phyloP scores from a whole-genome alignment of 2,797 vertebrate genomes.

The Eutrigla gurnardus region DNA sequence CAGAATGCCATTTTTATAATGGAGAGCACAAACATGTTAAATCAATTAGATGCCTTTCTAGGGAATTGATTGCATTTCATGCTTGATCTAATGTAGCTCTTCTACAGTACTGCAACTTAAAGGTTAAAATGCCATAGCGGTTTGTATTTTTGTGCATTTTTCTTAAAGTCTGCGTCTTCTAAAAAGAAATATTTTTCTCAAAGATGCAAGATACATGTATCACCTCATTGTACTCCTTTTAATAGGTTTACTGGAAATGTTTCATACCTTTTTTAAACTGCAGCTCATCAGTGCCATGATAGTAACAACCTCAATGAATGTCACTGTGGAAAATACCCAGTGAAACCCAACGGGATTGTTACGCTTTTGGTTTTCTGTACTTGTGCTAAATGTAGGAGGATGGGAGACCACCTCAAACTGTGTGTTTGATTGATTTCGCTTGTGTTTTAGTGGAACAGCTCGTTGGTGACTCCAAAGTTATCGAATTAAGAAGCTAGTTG shows the following conservation, averaged over 20 bases:
- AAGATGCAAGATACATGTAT: constrained; percentile 37
- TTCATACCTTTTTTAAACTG: constrained; percentile 28
- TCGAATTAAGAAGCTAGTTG: constrained; percentile 2
- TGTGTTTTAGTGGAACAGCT: constrained; percentile 1
- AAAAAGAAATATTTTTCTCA: constrained; percentile 47
- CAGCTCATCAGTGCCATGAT: constrained; percentile 40
- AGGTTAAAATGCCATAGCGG: constrained; percentile 33
- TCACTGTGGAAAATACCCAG: constrained; percentile 38
- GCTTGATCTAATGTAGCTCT: constrained; percentile 63
- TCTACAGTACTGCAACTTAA: constrained; percentile 25
- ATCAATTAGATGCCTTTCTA: constrained; percentile 66
- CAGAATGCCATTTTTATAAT: constrained; percentile 54
- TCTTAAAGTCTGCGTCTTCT: constrained; percentile 48
- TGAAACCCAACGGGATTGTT: constrained; percentile 3
- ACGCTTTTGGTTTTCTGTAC: constrained; percentile 32
- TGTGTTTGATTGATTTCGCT: constrained; percentile 19
- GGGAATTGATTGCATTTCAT: constrained; percentile 53
- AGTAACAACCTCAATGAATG: constrained; percentile 54
- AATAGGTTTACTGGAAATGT: constrained; percentile 41
- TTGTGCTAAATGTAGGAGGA: constrained; percentile 55
- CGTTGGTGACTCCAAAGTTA: constrained; percentile 6
- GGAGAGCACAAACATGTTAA: constrained; percentile 43
- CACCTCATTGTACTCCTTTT: constrained; percentile 38
- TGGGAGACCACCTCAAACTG: constrained; percentile 50
- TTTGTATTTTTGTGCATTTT: constrained; percentile 65